phyloP scores from a whole-genome alignment of 2,888 invertebrate species.

The Clanis bilineata region DNA sequence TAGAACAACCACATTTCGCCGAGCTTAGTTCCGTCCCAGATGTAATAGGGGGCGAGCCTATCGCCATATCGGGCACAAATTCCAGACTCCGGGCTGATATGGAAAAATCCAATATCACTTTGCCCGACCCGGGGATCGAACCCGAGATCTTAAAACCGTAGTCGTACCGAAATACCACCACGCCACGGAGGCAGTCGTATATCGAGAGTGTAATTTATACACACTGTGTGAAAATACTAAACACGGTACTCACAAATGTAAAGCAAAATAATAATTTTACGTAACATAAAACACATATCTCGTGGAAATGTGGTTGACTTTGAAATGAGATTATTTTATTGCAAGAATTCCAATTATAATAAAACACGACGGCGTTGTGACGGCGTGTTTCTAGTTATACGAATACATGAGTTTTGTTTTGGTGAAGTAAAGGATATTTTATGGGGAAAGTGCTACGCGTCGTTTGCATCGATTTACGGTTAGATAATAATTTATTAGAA shows the following conservation, averaged over 20 bases:
- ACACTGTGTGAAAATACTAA: not conserved
- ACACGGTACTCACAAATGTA: not conserved
- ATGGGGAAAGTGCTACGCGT: not conserved
- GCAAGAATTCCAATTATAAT: slow-evolving; percentile 9
- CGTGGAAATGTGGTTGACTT: not conserved
- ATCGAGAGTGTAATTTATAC: too few relatives aligned
- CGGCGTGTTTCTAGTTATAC: too few relatives aligned
- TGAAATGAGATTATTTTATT: slow-evolving; percentile 1
- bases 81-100: too few relatives aligned
- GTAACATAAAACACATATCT: slow-evolving; percentile 9
- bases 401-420: not conserved
- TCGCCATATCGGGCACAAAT: too few relatives aligned
- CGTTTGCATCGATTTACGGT: not conserved
- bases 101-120: too few relatives aligned
- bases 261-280: not conserved
- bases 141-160: too few relatives aligned
- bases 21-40: too few relatives aligned
- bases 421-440: not conserved
- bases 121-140: too few relatives aligned
- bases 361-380: not conserved
- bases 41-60: too few relatives aligned
- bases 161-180: too few relatives aligned
- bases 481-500: not conserved
- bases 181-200: too few relatives aligned
- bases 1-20: too few relatives aligned